Evolutionary conservation across 2,797 vertebrate genomes (phyloP).

Genomic region (Lacerta agilis): DNA sequence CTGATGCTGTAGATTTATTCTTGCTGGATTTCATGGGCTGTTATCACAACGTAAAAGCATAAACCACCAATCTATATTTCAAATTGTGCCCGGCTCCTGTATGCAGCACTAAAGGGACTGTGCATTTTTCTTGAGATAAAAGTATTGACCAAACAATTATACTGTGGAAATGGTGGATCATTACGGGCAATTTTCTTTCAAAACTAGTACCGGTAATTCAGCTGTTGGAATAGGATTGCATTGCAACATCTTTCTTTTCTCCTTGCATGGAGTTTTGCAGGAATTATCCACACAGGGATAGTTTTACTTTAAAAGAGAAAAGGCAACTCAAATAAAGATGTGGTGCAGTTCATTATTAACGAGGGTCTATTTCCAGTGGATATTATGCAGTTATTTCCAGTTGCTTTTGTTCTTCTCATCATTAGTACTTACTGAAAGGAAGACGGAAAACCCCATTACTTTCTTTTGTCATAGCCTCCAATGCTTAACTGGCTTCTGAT

Average conservation of each 20-base stretch:
- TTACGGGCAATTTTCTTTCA: constrained; percentile 28
- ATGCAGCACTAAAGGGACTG: constrained; percentile 44
- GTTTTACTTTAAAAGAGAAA: background rate
- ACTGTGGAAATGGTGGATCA: constrained; percentile 44
- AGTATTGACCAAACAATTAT: constrained; percentile 60
- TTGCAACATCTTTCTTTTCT: background rate
- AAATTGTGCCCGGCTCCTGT: constrained; percentile 32
- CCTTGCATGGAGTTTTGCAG: background rate
- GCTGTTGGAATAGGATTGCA: constrained; percentile 38
- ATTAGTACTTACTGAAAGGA: background rate
- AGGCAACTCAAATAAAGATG: background rate
- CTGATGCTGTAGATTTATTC: constrained; percentile 21
- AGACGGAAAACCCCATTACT: background rate
- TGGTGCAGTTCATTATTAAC: background rate
- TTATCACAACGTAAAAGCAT: constrained; percentile 28
- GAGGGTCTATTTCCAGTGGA: background rate
- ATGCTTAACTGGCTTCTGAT: too few relatives aligned
- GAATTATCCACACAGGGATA: background rate
- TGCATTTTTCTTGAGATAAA: constrained; percentile 50
- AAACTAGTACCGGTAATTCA: constrained; percentile 40
- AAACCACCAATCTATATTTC: constrained; percentile 49
- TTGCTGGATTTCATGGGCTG: constrained; percentile 17
- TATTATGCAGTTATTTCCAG: background rate
- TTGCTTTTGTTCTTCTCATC: background rate
- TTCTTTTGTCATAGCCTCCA: background rate